These are phyloP conservation scores for Hirundo rustica DNA, from an alignment of 2,797 vertebrate species.

Conservation along the genomic window DNA sequence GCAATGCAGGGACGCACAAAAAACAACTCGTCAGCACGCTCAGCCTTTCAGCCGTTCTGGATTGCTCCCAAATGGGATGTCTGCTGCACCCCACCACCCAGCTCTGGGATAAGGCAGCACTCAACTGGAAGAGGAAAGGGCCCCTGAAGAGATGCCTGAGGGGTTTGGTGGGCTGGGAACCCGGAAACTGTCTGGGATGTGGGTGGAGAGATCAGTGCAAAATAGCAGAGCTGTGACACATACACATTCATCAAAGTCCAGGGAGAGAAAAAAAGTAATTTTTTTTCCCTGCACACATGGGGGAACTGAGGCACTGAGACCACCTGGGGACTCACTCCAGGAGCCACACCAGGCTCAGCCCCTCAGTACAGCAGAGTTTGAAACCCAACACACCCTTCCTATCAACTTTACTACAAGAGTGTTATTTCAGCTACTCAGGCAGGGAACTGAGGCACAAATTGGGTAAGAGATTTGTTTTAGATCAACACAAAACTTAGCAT, in stretches of 20 bases:
- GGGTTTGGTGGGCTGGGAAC: constrained; percentile 66
- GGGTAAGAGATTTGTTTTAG: constrained; percentile 28
- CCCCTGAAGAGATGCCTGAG: constrained; percentile 62
- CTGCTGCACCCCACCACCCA: constrained; percentile 52
- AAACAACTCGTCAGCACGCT: constrained; percentile 41
- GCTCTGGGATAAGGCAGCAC: constrained; percentile 52
- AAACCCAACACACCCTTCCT: not conserved
- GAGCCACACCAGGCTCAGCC: not conserved
- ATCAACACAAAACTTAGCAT: constrained; percentile 37
- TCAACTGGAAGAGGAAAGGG: constrained; percentile 53
- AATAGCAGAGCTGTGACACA: constrained; percentile 66
- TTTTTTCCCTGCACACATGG: not conserved
- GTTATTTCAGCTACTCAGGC: not conserved
- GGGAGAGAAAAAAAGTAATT: not conserved
- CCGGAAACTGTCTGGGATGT: constrained; percentile 69
- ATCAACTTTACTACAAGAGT: not conserved
- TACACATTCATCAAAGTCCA: constrained; percentile 39
- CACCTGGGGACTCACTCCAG: not conserved
- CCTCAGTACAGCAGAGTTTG: rapidly evolving
- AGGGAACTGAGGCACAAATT: not conserved
- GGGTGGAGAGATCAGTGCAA: constrained; percentile 57
- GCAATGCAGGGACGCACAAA: constrained; percentile 38
- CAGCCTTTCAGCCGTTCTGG: constrained; percentile 50
- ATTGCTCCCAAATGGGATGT: constrained; percentile 59
- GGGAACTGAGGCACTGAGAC: constrained; percentile 25